phyloP scores from a whole-genome alignment of 2,888 invertebrate genomes.

The Anticlea derivata region DNA sequence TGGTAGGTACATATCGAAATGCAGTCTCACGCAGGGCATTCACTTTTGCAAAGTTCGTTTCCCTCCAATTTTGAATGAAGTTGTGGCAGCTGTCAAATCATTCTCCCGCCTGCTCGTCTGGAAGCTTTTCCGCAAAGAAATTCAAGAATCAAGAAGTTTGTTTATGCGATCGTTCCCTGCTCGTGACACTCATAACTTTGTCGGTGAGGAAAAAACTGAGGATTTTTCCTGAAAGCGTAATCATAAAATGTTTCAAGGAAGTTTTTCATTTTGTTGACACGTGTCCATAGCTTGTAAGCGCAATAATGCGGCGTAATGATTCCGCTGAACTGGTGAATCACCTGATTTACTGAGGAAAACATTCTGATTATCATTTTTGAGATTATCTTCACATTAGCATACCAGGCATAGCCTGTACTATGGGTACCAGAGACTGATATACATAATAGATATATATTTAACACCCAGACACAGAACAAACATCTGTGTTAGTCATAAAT shows the following conservation, averaged over 20 bases:
- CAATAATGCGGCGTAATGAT: constrained; percentile 30
- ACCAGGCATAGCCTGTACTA: too few species aligned
- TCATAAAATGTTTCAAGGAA: constrained; percentile 45
- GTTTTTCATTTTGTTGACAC: constrained; percentile 40
- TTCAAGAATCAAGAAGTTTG: constrained; percentile 38
- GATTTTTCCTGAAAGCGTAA: constrained; percentile 33
- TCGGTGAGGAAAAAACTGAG: constrained; percentile 27
- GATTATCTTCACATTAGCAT: not conserved
- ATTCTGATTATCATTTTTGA: constrained; percentile 17
- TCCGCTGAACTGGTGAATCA: constrained; percentile 25
- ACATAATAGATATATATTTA: too few species aligned
- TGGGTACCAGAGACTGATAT: too few species aligned
- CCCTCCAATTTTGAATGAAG: constrained; percentile 39
- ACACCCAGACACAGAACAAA: too few species aligned
- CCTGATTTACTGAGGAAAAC: constrained; percentile 14
- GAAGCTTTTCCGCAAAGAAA: constrained; percentile 41
- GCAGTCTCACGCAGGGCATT: constrained; percentile 24
- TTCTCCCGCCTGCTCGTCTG: constrained; percentile 36
- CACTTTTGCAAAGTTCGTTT: constrained; percentile 30
- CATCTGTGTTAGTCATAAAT: too few species aligned
- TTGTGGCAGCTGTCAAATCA: constrained; percentile 47
- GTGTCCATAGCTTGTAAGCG: constrained; percentile 34
- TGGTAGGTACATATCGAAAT: constrained; percentile 14
- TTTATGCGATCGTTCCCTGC: constrained; percentile 41
- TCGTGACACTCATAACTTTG: constrained; percentile 38